Evolutionary conservation across 2,113 vertebrate species (phyloP).

Genomic region (Laticauda colubrina): DNA sequence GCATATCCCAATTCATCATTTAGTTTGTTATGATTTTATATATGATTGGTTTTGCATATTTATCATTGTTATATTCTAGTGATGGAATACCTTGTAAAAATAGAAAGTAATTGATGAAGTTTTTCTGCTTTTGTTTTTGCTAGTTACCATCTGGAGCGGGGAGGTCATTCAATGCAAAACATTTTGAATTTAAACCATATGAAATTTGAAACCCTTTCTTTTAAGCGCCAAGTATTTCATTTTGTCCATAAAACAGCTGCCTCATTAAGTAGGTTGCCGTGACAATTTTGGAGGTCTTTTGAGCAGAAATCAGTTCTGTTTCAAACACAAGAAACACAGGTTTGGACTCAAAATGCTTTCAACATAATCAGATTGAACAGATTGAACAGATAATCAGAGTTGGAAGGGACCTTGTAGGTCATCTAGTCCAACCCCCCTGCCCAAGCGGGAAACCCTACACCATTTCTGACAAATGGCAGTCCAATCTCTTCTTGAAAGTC

Average conservation of each 20-base stretch:
- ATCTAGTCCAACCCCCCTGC: too few species aligned
- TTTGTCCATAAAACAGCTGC: neutral
- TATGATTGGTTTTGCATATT: neutral
- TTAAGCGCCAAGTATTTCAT: neutral
- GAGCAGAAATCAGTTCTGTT: neutral
- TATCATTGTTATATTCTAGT: neutral
- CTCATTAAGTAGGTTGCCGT: neutral
- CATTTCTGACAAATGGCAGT: too few species aligned
- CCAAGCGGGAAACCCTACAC: too few species aligned
- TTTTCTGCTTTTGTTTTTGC: neutral
- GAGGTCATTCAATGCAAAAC: neutral
- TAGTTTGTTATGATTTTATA: neutral
- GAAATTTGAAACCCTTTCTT: neutral
- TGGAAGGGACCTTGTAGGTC: too few species aligned
- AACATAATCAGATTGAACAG: neutral
- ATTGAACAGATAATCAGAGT: too few species aligned
- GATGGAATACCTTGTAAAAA: neutral
- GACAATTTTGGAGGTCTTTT: neutral
- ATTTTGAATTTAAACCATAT: neutral
- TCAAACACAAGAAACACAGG: neutral
- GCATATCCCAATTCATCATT: neutral
- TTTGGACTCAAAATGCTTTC: neutral
- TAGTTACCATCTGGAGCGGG: neutral
- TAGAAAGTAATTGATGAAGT: neutral
- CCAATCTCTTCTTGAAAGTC: too few species aligned